Conservation (phyloP, 2,797 vertebrate species). For the Rhinella marina region DNA sequence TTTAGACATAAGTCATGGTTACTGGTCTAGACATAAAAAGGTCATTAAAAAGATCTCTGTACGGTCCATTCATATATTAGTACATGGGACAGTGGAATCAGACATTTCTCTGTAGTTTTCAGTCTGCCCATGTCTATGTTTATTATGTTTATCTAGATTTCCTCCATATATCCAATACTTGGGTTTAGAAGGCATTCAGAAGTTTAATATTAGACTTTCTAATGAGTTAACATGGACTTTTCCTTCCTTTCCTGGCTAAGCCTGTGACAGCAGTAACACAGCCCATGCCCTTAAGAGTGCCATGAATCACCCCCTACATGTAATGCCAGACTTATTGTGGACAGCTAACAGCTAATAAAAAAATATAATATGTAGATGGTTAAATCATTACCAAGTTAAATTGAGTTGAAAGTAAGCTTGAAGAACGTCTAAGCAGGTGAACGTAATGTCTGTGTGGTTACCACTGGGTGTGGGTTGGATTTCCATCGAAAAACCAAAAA, state of each 20-base stretch:
- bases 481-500: not conserved
- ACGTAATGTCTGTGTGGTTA: constrained; percentile 56
- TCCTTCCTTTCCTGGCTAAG: not conserved
- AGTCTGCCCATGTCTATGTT: not conserved
- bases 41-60: too few species aligned
- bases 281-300: constrained; percentile 15
- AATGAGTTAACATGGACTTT: constrained; percentile 10
- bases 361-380: constrained; percentile 28
- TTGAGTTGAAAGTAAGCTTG: constrained; percentile 11
- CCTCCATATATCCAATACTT: not conserved
- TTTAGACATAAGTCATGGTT: too few species aligned
- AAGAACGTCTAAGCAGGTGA: constrained; percentile 44
- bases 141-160: not conserved
- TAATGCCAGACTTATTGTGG: constrained; percentile 34
- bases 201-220: not conserved
- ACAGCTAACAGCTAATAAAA: constrained; percentile 52
- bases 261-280: constrained; percentile 18
- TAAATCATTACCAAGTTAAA: constrained; percentile 33
- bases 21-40: too few species aligned
- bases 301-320: constrained; percentile 40
- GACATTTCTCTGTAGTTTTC: not conserved
- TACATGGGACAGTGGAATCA: not conserved
- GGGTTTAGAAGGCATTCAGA: not conserved
- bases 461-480: constrained; percentile 33
- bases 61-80: too few species aligned